Evolutionary conservation across 2,113 vertebrate species (phyloP), one percentile per base, ranked within the genome.

Genomic region (Gallinago jamesoni): DNA sequence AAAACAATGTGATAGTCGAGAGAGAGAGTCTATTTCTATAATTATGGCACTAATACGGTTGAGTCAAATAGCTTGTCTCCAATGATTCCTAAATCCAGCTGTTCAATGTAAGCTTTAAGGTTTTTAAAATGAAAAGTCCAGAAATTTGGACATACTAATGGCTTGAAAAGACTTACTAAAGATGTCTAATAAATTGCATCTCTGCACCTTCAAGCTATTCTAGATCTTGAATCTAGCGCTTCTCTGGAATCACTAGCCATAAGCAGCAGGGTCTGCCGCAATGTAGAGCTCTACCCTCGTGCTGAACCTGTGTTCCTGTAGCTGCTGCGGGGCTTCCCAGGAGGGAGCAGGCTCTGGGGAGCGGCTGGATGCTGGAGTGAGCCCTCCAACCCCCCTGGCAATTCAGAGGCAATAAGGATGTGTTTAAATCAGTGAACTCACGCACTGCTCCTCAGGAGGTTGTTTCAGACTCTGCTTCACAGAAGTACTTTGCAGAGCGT

Each of bases 361-460:
- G 14, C 0, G 7, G 11, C 27, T 47, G 57, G 12, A 25, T 37
- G 35, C 28, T 47, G 12, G n/a, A 43, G 10, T 12, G n/a, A 73
- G n/a, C 20, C 57, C 60, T 87, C 55, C 60, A 74, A 55, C 31
- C 30, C 16, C 28, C 7, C 31, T 15, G 57, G 28, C 24, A 63
- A 21, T 47, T 73, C 33, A 45, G 16, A 52, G 53, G 28, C 63
- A 52, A 11, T 14, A 43, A 27, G 27, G 35, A 17, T 0, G 1
- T 67, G 13, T 60, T 69, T 69, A 18, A 66, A 16, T 55, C 31
- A 15, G 10, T 12, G 37, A 82, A n/a, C 21, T 45, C 7, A 3
- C 0, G 0, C 27, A 7, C 4, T 28, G 30, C 33, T 79, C 33
- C 13, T 41, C 18, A 14, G n/a, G 43, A 74, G 43, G 27, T 20